Conservation (phyloP, 2,888 invertebrate genomes). For the Eurois occulta region DNA sequence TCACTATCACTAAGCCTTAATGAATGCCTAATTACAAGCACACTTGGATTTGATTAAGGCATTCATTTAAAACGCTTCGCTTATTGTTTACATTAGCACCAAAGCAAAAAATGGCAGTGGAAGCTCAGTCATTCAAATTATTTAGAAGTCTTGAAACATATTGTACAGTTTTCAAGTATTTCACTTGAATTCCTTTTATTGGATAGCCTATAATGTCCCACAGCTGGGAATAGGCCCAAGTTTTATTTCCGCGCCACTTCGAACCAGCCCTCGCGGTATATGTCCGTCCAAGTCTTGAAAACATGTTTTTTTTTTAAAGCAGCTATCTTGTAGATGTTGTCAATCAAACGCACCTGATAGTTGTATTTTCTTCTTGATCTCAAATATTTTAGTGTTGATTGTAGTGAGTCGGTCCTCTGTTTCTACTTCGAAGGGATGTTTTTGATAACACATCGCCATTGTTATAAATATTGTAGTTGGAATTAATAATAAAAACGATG, state of each 20-base stretch:
- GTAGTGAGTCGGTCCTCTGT: constrained; percentile 90
- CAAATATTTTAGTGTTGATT: constrained; percentile 94
- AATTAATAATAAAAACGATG: constrained; percentile 56
- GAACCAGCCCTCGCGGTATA: not conserved
- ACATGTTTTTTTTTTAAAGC: no score
- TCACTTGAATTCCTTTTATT: not conserved
- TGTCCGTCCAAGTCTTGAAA: not conserved
- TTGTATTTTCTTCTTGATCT: constrained; percentile 96
- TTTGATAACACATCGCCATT: constrained; percentile 86
- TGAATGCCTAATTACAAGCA: not conserved
- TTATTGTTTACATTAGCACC: not conserved
- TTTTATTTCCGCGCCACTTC: not conserved
- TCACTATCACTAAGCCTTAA: not conserved
- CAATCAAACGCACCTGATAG: constrained; percentile 92
- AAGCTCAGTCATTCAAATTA: not conserved
- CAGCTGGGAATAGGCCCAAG: not conserved
- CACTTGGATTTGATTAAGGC: not conserved
- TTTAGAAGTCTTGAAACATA: not conserved
- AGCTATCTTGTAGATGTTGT: not conserved
- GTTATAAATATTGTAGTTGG: constrained; percentile 60
- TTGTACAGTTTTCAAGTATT: not conserved
- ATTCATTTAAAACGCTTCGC: no score
- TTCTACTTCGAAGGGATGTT: constrained; percentile 88
- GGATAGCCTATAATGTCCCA: not conserved
- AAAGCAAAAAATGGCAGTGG: not conserved